Conservation (phyloP, 1,140 invertebrate species). For the Apocrypta bakeri region DNA sequence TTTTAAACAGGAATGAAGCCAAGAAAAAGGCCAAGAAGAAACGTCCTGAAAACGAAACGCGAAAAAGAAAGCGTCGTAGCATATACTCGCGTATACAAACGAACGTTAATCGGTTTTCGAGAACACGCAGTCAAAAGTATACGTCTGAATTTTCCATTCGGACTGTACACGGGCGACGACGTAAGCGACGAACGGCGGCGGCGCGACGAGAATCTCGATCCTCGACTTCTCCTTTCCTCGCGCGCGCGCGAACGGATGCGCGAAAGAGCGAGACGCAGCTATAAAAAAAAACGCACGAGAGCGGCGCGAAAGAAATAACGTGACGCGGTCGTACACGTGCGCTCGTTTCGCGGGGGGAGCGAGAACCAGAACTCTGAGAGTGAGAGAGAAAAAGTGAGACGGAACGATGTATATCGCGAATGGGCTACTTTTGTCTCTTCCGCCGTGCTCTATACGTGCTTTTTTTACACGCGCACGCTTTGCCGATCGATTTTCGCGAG, state of each 20-base stretch:
- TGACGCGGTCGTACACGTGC: conserved; percentile 45
- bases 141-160: conserved; percentile 25
- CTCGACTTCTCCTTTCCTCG: conserved; percentile 42
- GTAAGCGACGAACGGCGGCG: not conserved
- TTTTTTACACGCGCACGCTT: conserved; percentile 44
- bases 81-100: too few relatives aligned
- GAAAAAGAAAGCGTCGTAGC: too few relatives aligned
- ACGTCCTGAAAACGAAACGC: too few relatives aligned
- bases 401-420: conserved; percentile 31
- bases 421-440: conserved; percentile 52
- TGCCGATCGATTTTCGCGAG: conserved; percentile 49
- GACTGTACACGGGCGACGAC: conserved; percentile 29
- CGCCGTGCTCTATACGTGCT: conserved; percentile 32
- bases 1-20: too few relatives aligned
- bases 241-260: conserved; percentile 41
- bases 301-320: conserved; percentile 12
- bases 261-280: conserved; percentile 27
- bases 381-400: conserved; percentile 7
- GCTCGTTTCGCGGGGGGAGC: conserved; percentile 15
- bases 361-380: not conserved
- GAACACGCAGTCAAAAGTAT: too few relatives aligned
- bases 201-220: conserved; percentile 46
- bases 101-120: too few relatives aligned
- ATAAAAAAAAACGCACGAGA: not conserved
- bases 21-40: too few relatives aligned